A percentile compares a stretch with the other conserved stretches of the same genome.
phyloP scores from a whole-genome alignment of 2,888 invertebrate species.

The Spisula solida region DNA sequence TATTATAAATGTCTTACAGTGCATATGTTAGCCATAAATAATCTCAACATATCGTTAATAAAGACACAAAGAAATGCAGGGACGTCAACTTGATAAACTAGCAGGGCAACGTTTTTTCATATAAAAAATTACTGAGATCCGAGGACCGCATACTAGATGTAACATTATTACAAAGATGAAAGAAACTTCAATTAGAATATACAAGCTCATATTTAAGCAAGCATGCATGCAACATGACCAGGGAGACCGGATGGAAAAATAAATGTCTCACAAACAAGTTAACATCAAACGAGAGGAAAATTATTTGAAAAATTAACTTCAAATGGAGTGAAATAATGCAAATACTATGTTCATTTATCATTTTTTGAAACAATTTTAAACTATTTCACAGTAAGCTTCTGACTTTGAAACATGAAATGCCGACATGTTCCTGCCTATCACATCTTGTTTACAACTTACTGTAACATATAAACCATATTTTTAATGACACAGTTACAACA shows the following conservation, averaged over 20 bases:
- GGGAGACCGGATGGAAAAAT: background rate
- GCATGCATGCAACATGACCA: slow-evolving; percentile 6
- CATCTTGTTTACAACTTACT: slow-evolving; percentile 28
- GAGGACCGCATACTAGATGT: background rate
- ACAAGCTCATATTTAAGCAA: background rate
- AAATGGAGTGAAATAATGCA: slow-evolving; percentile 15
- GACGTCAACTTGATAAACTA: background rate
- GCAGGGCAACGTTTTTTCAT: background rate
- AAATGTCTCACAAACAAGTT: background rate
- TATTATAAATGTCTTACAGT: background rate
- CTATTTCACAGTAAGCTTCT: background rate
- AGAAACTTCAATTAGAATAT: background rate
- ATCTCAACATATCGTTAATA: background rate
- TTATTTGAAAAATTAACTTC: slow-evolving; percentile 8
- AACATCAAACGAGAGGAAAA: background rate
- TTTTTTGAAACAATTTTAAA: slow-evolving; percentile 6
- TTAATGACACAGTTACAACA: slow-evolving; percentile 22
- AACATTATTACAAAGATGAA: slow-evolving; percentile 1
- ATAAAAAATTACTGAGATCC: background rate
- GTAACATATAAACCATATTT: slow-evolving; percentile 24
- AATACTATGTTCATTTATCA: background rate
- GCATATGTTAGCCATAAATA: slow-evolving; percentile 9
- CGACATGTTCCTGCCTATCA: slow-evolving; percentile 9
- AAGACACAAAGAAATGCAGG: background rate
- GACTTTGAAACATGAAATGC: background rate